Base-by-base conservation (phyloP, 2,113 vertebrate species). In the human region DNA sequence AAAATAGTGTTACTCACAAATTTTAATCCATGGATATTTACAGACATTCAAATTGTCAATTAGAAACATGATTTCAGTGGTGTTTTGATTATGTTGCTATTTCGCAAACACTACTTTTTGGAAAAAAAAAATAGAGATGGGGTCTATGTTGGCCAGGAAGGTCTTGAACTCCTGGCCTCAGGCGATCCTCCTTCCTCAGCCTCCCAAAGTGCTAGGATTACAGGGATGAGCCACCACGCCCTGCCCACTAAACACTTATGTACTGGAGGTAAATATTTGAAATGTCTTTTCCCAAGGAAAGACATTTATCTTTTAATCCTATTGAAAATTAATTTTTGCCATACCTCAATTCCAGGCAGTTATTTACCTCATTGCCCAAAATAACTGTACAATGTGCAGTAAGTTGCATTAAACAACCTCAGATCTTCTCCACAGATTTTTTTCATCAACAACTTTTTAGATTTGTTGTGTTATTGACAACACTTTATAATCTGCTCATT, bases 401-500 rank as follows among this genome's bases (percentile, higher is more conserved):
- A 68, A 81, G 11, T 55, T 81, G 40, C 61, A 30, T 93, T 82
- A 84, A 96, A 82, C 90, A 96, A 50, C 82, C 57, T 96, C 93
- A 89, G 92, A 93, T 96, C 76, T 76, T 72, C 73, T 96, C 94
- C 96, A 94, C 88, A 86, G 64, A 84, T 52, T 52, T 94, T 97
- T 98, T 96, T 96, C 73, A 89, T 94, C 43, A 43, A 43, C 85
- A 57, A 91, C 84, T 94, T 97, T 97, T 88, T 84, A 90, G 93
- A 89, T 66, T 90, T 89, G 90, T 88, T 94, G 73, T 96, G 91
- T 68, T 90, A 76, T 91, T 91, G 87, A 96, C 50, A 84, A 50
- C 38, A 50, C 83, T 80, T 96, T 66, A 68, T 84, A 55, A 90
- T 88, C 73, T 91, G 52, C 52, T 52, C 52, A 52, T 52, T 52